Evolutionary conservation across 2,888 invertebrate genomes (phyloP).

Genomic region (Heliothis peltigera): DNA sequence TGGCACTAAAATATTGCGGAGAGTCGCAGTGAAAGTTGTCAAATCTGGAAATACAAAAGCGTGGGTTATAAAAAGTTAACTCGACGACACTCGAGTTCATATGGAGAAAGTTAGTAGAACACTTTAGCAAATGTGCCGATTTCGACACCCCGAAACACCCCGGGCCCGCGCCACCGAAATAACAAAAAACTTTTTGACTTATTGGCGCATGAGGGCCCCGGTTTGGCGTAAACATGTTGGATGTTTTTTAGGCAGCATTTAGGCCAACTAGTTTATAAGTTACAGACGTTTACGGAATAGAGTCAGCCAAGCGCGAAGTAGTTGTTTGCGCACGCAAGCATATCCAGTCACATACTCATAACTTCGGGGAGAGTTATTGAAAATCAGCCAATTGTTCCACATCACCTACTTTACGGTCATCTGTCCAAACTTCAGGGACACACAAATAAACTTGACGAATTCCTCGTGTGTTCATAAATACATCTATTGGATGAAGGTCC

Average conservation of each 20-base stretch:
- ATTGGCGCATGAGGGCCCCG: slow-evolving; percentile 65
- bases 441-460: slow-evolving; percentile 8
- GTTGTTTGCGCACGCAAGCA: slow-evolving; percentile 60
- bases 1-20: slow-evolving; percentile 52
- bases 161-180: slow-evolving; percentile 67
- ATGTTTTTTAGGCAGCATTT: slow-evolving; percentile 80
- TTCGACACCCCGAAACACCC: slow-evolving; percentile 71
- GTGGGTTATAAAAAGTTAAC: slow-evolving; percentile 78
- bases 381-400: slow-evolving; percentile 57
- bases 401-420: slow-evolving; percentile 44
- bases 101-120: slow-evolving; percentile 81
- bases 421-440: slow-evolving; percentile 37
- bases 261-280: slow-evolving; percentile 77
- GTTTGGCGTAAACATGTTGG: slow-evolving; percentile 80
- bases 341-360: slow-evolving; percentile 48
- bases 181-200: slow-evolving; percentile 81
- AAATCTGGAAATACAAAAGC: slow-evolving; percentile 73
- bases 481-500: slow-evolving; percentile 7
- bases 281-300: slow-evolving; percentile 73
- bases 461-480: slow-evolving; percentile 2
- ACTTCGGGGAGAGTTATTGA: slow-evolving; percentile 57
- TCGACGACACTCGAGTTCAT: slow-evolving; percentile 77
- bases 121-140: slow-evolving; percentile 84
- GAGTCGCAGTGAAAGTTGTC: slow-evolving; percentile 67
- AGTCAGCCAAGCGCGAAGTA: slow-evolving; percentile 65